Base-by-base conservation (phyloP, 1,140 invertebrate species). In the Pristionchus pacificus region DNA sequence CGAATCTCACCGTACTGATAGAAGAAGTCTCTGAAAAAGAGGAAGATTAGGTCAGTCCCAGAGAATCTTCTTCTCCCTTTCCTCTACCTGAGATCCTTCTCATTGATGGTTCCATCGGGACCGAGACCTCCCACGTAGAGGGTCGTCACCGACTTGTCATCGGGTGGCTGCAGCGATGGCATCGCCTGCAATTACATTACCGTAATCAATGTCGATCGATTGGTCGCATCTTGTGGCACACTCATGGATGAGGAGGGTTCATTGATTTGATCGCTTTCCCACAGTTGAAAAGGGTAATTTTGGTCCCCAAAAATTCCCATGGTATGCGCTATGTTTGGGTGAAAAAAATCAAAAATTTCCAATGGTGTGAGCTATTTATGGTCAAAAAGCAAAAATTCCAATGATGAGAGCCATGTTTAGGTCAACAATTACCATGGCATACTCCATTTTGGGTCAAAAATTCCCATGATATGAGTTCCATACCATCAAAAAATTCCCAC, bases 1-100 rank as follows among this genome's bases (percentile, higher is more conserved):
- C 96, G 88, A 66, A 98, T 96, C 86, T 98, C 96, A n/a, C 96
- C 96, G 87, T 92, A 98, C 84, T 98, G 95, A 86, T 98, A 99
- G 83, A 98, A 98, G 83, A 93, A 89, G 85, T 93, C 91, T 70
- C 90, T 89, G 78, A 38, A 84, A 79, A 59, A 30, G 59, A 62
- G 0, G 60, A 0, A 27, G 19, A 19, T n/a, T 19, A 62, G 0
- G 0, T 0, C 15, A 19, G 27, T 24, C 27, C 15, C 28, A 0
- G 27, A 19, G 0, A 19, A 24, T 19, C 15, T 15, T 27, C 55
- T 0, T 57, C 0, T 57, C 19, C 19, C 24, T 57, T 19, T 57
- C 24, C 0, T 1, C 65, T 81, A 89, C 89, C 89, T 88, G 1
- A 98, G 86, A 80, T 97, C 93, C 74, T 93, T 91, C 82, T 98